Conservation (phyloP, 2,888 invertebrate species). For the Chrysolina haemoptera region DNA sequence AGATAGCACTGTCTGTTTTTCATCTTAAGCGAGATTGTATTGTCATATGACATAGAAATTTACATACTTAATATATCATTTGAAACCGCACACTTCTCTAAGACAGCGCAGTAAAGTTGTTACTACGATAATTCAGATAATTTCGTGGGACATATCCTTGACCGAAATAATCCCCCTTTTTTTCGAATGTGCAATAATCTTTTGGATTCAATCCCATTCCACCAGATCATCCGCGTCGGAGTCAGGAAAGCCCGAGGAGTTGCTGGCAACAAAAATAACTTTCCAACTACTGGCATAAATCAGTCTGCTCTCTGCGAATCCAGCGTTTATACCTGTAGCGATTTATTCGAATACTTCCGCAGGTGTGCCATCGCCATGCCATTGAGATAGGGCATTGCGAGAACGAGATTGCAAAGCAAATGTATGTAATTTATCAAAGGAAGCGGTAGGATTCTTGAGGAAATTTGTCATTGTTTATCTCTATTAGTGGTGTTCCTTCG, state of each 20-base stretch:
- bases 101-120: too few relatives aligned
- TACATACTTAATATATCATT: too few relatives aligned
- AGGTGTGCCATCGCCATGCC: constrained; percentile 35
- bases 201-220: constrained; percentile 15
- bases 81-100: too few relatives aligned
- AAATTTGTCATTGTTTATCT: constrained; percentile 33
- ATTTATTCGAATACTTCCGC: constrained; percentile 42
- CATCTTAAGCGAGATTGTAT: too few relatives aligned
- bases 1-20: too few relatives aligned
- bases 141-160: too few relatives aligned
- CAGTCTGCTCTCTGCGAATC: constrained; percentile 37
- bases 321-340: constrained; percentile 42
- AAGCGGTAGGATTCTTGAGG: constrained; percentile 13
- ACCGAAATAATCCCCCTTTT: too few relatives aligned
- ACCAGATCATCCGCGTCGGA: background rate
- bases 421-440: constrained; percentile 31
- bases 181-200: background rate
- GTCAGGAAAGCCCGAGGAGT: constrained; percentile 28
- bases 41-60: too few relatives aligned
- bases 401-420: constrained; percentile 32
- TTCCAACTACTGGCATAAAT: constrained; percentile 34
- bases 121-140: too few relatives aligned
- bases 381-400: constrained; percentile 25
- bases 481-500: constrained; percentile 6
- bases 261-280: constrained; percentile 7